A percentile compares a stretch with the other conserved stretches of the same genome.
These are phyloP conservation scores for Bergia puertoricense DNA, from an alignment of 92 coral and sea anemone genomes.

Conservation along the genomic window DNA sequence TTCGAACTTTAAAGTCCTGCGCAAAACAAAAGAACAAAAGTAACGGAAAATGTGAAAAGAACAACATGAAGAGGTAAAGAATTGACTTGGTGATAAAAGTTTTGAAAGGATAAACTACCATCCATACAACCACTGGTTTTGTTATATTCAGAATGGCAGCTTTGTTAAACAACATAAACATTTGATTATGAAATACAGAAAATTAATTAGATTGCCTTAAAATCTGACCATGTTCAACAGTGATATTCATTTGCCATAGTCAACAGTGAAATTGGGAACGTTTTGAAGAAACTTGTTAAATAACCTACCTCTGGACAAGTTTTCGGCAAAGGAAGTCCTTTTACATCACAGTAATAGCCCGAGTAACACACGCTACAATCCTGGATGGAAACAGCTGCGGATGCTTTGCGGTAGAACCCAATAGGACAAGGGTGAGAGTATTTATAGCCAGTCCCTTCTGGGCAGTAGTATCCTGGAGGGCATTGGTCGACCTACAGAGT, in stretches of 20 bases:
- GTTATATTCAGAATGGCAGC: too few relatives aligned
- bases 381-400: conserved; percentile 85
- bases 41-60: too few relatives aligned
- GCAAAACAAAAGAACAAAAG: background rate
- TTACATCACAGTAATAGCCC: conserved; percentile 79
- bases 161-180: too few relatives aligned
- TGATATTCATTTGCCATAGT: background rate
- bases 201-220: too few relatives aligned
- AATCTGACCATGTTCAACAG: too few relatives aligned
- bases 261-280: too few relatives aligned
- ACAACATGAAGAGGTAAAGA: too few relatives aligned
- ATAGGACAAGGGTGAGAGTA: conserved; percentile 79
- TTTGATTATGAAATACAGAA: too few relatives aligned
- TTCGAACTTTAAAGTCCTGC: background rate
- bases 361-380: conserved; percentile 97
- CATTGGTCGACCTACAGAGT: conserved; percentile 76
- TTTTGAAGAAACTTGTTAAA: background rate
- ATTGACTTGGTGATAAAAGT: too few relatives aligned
- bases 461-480: conserved; percentile 95
- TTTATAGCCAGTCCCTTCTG: conserved; percentile 87
- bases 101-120: too few relatives aligned
- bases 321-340: conserved; percentile 75
- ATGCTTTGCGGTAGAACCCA: conserved; percentile 92
- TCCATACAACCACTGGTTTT: too few relatives aligned
- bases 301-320: conserved; percentile 83